These are phyloP conservation scores for Eurosta solidaginis DNA, from an alignment of 1,140 invertebrate genomes.

Conservation along the genomic window DNA sequence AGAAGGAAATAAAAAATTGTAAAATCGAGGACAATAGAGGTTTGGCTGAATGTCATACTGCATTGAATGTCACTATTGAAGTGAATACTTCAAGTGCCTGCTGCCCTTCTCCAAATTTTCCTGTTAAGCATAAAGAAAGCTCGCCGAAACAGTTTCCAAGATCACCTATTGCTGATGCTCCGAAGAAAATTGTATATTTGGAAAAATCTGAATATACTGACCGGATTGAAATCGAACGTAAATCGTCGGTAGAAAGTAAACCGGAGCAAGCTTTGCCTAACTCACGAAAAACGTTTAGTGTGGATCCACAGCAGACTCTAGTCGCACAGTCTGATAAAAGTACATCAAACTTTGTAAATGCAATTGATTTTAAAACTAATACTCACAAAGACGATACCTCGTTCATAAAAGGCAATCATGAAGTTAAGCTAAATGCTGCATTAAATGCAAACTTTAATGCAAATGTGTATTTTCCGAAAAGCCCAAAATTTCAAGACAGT, in stretches of 20 bases:
- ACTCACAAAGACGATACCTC: background rate
- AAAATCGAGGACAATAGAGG: background rate
- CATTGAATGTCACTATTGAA: constrained; percentile 33
- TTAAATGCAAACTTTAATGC: background rate
- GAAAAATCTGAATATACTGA: constrained; percentile 34
- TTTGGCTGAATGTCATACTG: background rate
- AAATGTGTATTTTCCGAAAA: background rate
- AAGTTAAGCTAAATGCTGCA: background rate
- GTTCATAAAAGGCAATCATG: background rate
- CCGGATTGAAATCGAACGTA: background rate
- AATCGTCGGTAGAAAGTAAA: background rate
- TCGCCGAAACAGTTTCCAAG: constrained; percentile 41
- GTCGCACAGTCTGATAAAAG: background rate
- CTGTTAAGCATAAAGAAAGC: constrained; percentile 37
- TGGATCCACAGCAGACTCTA: background rate
- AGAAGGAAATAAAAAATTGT: background rate
- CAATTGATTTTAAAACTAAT: background rate
- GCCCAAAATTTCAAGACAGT: background rate
- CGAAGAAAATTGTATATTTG: constrained; percentile 2
- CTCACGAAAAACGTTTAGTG: background rate
- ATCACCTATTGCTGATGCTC: constrained; percentile 38
- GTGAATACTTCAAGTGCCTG: background rate
- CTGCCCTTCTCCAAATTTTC: constrained; percentile 45
- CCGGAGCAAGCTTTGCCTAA: background rate
- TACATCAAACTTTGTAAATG: background rate